Evolutionary conservation across 2,888 invertebrate genomes (phyloP), one percentile per base, ranked within the genome.

Genomic region (Cistogaster globosa): DNA sequence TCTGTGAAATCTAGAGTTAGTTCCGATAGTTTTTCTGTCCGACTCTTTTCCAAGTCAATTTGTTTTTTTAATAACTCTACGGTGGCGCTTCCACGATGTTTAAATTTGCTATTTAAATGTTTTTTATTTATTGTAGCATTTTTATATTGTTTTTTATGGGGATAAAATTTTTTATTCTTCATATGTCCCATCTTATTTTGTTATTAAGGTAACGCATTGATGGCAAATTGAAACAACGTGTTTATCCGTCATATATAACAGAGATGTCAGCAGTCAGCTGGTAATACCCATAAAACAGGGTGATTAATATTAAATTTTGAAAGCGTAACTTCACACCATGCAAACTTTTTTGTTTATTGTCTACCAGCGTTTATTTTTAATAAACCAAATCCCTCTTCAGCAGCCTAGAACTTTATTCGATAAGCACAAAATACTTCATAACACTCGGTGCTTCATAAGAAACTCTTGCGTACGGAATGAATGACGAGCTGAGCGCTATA

Each of bases 81-180:
- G 0, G 85, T 85, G 18, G 85, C 69, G 36, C 82, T 85, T 5
- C 85, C 85, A 48, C 85, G 82, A 75, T 85, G 85, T 51, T 85
- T 85, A 45, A 79, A 85, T 75, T 85, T 85, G 26, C 82, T 85
- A 48, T 85, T 82, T 9, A 65, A 18, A 75, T 82, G 78, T 42
- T 69, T 82, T 62, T 85, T 85, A 53, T 38, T 74, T 71, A 85
- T 72, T 0, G 71, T 4, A 6, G 82, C 45, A 62, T 85, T 85
- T 62, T 85, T 85, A 55, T 85, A 85, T 26, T 82, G 85, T 16
- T 85, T 85, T 48, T 85, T 85, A 3, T 82, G 82, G 0, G 48
- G 57, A 67, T 76, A 77, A 36, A 77, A 77, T 3, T 71, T 77
- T 77, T 82, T 82, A 67, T 76, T 53, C 8, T 77, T 79, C 57